These are phyloP conservation scores for Alligator sinensis DNA, from an alignment of 2,113 vertebrate species.

Conservation along the genomic window DNA sequence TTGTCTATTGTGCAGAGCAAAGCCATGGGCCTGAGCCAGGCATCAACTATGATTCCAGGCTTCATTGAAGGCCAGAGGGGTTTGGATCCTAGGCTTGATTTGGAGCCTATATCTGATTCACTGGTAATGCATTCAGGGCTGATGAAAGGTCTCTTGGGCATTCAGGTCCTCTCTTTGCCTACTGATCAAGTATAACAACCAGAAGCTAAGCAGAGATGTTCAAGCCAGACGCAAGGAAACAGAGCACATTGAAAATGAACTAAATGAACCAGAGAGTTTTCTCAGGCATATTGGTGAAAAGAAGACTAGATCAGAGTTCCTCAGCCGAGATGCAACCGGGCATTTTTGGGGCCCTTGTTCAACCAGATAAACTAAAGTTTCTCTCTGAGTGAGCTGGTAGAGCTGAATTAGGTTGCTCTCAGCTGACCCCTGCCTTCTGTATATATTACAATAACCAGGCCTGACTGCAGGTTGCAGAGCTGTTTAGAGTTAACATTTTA, in stretches of 20 bases:
- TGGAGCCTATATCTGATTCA: neutral
- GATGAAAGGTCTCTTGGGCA: neutral
- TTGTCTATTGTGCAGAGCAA: neutral
- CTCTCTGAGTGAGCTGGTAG: neutral
- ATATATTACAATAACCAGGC: neutral
- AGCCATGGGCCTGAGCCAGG: accelerated
- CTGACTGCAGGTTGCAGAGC: neutral
- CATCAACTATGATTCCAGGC: neutral
- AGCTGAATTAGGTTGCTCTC: neutral
- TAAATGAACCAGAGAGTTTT: neutral
- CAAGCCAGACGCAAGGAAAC: neutral
- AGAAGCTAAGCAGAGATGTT: neutral
- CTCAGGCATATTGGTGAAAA: neutral
- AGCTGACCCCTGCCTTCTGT: neutral
- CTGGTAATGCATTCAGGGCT: neutral
- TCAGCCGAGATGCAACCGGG: neutral
- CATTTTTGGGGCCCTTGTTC: neutral
- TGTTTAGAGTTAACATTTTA: neutral
- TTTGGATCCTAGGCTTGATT: neutral
- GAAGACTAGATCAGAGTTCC: neutral
- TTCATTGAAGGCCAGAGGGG: neutral
- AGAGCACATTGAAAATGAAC: neutral
- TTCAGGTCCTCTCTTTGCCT: accelerated
- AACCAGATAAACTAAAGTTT: neutral
- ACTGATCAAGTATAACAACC: neutral